Percentiles rank a stretch among this genome's conserved stretches.
These are phyloP conservation scores for Gobio occitaniae DNA, from an alignment of 2,797 vertebrate genomes.

Conservation along the genomic window DNA sequence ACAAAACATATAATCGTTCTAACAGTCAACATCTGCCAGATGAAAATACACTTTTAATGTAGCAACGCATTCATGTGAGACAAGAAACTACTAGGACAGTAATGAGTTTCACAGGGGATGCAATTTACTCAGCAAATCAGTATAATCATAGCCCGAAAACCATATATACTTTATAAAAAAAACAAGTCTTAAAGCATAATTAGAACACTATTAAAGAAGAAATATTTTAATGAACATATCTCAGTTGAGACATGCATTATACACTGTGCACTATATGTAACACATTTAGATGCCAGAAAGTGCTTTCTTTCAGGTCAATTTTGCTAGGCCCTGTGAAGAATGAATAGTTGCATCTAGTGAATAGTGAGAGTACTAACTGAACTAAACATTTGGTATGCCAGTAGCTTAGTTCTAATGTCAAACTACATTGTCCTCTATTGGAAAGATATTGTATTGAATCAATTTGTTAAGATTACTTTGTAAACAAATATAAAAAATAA, in stretches of 20 bases:
- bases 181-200: constrained; percentile 19
- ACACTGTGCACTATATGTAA: neutral
- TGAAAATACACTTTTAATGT: constrained; percentile 50
- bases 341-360: neutral
- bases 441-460: neutral
- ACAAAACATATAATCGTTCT: constrained; percentile 52
- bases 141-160: constrained; percentile 27
- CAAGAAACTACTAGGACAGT: constrained; percentile 40
- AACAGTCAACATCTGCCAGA: constrained; percentile 52
- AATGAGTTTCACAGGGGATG: constrained; percentile 46
- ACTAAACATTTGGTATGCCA: neutral
- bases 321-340: neutral
- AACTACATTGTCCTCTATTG: neutral
- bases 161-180: neutral
- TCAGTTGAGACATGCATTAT: constrained; percentile 13
- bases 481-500: neutral
- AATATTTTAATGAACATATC: constrained; percentile 32
- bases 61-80: constrained; percentile 45
- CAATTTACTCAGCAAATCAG: constrained; percentile 39
- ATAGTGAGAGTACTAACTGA: neutral
- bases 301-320: neutral
- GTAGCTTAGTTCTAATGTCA: neutral
- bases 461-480: neutral
- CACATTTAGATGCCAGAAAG: neutral
- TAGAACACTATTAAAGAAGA: constrained; percentile 23